phyloP scores from a whole-genome alignment of 1,140 invertebrate species.

The Drosophila sp. region DNA sequence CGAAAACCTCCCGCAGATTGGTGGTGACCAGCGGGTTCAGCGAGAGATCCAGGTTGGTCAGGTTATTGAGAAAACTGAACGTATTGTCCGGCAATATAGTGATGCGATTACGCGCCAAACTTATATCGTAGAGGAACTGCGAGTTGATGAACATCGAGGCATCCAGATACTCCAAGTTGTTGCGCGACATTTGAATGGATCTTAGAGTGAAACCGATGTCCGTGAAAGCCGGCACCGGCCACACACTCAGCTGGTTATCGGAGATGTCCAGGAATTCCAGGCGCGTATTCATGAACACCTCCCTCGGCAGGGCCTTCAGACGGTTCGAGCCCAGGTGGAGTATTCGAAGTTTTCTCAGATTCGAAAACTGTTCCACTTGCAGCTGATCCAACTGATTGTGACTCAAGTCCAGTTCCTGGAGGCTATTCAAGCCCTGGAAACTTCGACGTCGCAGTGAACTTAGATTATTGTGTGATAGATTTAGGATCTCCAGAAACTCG shows the following conservation, averaged over 20 bases:
- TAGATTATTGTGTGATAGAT: constrained; percentile 90
- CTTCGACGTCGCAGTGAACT: constrained; percentile 89
- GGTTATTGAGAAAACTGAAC: constrained; percentile 90
- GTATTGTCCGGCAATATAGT: constrained; percentile 94
- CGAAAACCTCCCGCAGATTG: constrained; percentile 95
- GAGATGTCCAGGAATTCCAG: constrained; percentile 92
- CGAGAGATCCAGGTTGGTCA: constrained; percentile 91
- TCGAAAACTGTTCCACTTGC: constrained; percentile 92
- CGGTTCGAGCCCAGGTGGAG: constrained; percentile 91
- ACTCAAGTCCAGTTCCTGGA: constrained; percentile 92
- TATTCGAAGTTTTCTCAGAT: constrained; percentile 89
- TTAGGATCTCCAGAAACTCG: constrained; percentile 88
- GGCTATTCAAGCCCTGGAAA: constrained; percentile 88
- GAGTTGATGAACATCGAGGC: constrained; percentile 93
- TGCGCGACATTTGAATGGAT: constrained; percentile 90
- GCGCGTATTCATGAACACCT: constrained; percentile 91
- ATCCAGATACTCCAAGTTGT: constrained; percentile 93
- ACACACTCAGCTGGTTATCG: constrained; percentile 90
- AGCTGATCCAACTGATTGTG: constrained; percentile 90
- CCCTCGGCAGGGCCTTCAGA: constrained; percentile 89
- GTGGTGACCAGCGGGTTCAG: constrained; percentile 90
- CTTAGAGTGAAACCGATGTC: constrained; percentile 90
- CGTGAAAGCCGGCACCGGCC: constrained; percentile 88
- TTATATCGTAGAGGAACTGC: constrained; percentile 90
- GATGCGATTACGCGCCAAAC: constrained; percentile 91